These are phyloP conservation scores for Smittia aterrima DNA, from an alignment of 2,888 invertebrate species.

Conservation along the genomic window DNA sequence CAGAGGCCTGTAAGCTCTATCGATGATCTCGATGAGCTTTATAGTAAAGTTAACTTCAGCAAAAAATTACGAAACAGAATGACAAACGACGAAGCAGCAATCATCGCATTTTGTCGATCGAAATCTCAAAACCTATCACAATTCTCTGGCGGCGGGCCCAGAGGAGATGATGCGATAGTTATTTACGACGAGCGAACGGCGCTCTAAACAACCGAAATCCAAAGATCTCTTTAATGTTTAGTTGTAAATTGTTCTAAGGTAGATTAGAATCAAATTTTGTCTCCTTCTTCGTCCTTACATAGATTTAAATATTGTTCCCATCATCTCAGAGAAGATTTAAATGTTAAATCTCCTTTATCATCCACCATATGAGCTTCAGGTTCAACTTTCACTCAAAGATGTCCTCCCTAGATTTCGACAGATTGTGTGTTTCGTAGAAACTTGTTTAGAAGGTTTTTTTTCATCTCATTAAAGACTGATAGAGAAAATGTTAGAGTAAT, in stretches of 20 bases:
- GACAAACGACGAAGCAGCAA: conserved; percentile 36
- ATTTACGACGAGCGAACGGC: conserved; percentile 41
- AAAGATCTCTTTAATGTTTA: background rate
- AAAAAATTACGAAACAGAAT: conserved; percentile 36
- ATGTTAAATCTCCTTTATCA: background rate
- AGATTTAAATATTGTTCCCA: background rate
- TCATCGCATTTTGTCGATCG: conserved; percentile 38
- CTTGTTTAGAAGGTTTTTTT: background rate
- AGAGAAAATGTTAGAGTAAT: background rate
- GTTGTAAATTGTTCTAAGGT: conserved; percentile 6
- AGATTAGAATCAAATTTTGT: background rate
- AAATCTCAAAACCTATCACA: conserved; percentile 36
- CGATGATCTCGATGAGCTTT: conserved; percentile 38
- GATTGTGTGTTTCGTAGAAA: background rate
- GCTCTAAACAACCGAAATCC: conserved; percentile 1
- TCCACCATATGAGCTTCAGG: too few relatives aligned
- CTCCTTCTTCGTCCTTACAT: background rate
- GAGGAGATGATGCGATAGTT: conserved; percentile 27
- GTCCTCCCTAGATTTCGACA: background rate
- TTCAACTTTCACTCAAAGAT: too few relatives aligned
- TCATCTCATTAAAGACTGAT: conserved; percentile 18
- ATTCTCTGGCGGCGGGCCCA: background rate
- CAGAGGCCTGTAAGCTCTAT: conserved; percentile 34
- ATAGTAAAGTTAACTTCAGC: conserved; percentile 35
- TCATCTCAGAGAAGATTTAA: too few relatives aligned